Evolutionary conservation across 37 sponge, comb jelly and placozoan species (phyloP), one percentile per base, ranked within the genome.

Genomic region (Bolinopsis microptera): DNA sequence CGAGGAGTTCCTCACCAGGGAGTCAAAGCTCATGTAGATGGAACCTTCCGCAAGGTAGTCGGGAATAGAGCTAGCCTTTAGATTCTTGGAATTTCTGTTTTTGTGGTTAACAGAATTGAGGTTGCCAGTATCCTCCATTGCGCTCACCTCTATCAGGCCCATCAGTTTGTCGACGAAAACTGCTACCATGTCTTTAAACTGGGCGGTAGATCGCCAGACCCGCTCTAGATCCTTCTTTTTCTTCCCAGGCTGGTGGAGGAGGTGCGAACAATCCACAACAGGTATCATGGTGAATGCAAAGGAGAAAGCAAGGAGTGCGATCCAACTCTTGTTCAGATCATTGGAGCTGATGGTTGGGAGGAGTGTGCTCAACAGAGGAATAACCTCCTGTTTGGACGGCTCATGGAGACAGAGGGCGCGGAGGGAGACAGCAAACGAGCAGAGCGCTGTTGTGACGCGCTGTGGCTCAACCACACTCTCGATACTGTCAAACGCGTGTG

Each of bases 401-500:
- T 82, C 83, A 23, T 82, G 83, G 9, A 82, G 83, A 35, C 83
- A 82, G 36, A 82, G 3, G 38, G 38, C 38, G 38, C 96, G 93
- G 28, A 93, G 76, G 28, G 97, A 95, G 0, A 92, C 94, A 16
- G 96, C 67, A 38, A 97, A 74, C 93, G 97, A 96, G 93, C 86
- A 93, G 31, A 98, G 95, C 27, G 95, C 94, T 21, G 97, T 94
- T 0, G 76, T 86, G 31, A 98, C 70, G 69, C 96, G 96, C 90
- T 98, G 99, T 21, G 97, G 99, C 93, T 98, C 99, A 37, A 95
- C 96, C 93, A 98, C 83, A 0, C 97, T 97, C 69, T 94, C 96
- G 21, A 98, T 77, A n/a, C 96, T 96, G 18, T 40, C 69, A 92
- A 95, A 97, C 16, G 96, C 96, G 38, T 36, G 83, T 2, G 13